Conservation (phyloP, 2,888 invertebrate genomes). For the Troides aeacus region DNA sequence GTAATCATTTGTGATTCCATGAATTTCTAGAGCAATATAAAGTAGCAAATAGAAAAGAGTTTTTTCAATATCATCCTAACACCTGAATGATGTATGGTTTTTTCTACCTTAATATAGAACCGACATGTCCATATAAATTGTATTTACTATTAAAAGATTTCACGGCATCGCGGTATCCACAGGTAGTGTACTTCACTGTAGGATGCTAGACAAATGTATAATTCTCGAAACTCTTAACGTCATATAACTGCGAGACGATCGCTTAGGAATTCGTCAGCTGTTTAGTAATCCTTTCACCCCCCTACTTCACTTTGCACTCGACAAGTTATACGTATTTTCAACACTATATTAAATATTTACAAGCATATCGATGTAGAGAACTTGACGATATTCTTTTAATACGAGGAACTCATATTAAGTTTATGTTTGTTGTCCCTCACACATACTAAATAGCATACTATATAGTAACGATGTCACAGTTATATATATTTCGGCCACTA, state of each 20-base stretch:
- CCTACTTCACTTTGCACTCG: constrained; percentile 9
- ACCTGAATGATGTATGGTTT: not conserved
- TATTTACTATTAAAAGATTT: not conserved
- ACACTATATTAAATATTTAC: not conserved
- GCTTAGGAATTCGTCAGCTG: constrained; percentile 69
- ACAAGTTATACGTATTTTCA: constrained; percentile 9
- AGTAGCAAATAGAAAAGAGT: not conserved
- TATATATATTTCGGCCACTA: too few relatives aligned
- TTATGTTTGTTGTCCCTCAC: too few relatives aligned
- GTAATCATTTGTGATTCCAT: not conserved
- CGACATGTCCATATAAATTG: not conserved
- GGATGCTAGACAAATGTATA: constrained; percentile 43
- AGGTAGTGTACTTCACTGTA: constrained; percentile 30
- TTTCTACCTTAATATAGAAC: too few relatives aligned
- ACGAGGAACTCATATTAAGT: not conserved
- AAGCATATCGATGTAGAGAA: not conserved
- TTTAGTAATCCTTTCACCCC: constrained; percentile 63
- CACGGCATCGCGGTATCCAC: not conserved
- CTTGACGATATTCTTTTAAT: not conserved
- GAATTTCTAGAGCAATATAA: not conserved
- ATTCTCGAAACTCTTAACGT: constrained; percentile 58
- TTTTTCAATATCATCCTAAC: not conserved
- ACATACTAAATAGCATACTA: too few relatives aligned
- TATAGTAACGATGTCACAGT: too few relatives aligned
- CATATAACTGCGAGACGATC: constrained; percentile 65